Conservation (phyloP, 2,888 invertebrate species). For the Caenorhabditis sinica region DNA sequence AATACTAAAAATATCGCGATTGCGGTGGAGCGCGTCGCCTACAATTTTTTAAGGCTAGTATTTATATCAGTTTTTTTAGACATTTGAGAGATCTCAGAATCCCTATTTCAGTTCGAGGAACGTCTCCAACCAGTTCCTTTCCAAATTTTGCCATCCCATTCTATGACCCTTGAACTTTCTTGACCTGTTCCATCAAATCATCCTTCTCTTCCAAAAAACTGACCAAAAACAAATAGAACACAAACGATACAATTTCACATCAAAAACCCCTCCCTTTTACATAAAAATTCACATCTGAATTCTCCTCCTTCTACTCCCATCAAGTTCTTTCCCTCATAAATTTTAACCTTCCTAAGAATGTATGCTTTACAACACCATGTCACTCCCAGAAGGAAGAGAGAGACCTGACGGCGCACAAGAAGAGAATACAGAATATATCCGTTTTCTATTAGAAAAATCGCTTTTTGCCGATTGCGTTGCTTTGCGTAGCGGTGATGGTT, state of each 20-base stretch:
- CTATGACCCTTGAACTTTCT: background rate
- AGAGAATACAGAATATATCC: slow-evolving; percentile 38
- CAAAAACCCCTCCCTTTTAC: slow-evolving; percentile 23
- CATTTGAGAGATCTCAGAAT: no score
- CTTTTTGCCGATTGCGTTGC: slow-evolving; percentile 33
- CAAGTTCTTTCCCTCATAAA: slow-evolving; percentile 53
- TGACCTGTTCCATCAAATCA: slow-evolving; percentile 6
- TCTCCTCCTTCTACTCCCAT: slow-evolving; percentile 22
- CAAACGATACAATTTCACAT: background rate
- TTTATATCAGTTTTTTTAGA: no score
- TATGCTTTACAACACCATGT: slow-evolving; percentile 55
- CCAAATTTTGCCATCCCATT: no score
- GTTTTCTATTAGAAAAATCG: slow-evolving; percentile 59
- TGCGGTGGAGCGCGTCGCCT: no score
- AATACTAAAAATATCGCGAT: no score
- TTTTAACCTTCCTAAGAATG: slow-evolving; percentile 59
- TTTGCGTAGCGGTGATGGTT: slow-evolving; percentile 11
- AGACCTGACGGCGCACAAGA: slow-evolving; percentile 1
- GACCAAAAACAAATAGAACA: slow-evolving; percentile 23
- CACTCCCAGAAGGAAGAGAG: slow-evolving; percentile 15
- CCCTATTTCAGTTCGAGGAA: no score
- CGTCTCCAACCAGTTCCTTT: no score
- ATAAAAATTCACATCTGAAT: slow-evolving; percentile 27
- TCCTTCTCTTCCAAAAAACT: background rate
- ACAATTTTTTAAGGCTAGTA: no score